Conservation (phyloP, 2,113 vertebrate genomes). For the Phylloscopus whistleri region DNA sequence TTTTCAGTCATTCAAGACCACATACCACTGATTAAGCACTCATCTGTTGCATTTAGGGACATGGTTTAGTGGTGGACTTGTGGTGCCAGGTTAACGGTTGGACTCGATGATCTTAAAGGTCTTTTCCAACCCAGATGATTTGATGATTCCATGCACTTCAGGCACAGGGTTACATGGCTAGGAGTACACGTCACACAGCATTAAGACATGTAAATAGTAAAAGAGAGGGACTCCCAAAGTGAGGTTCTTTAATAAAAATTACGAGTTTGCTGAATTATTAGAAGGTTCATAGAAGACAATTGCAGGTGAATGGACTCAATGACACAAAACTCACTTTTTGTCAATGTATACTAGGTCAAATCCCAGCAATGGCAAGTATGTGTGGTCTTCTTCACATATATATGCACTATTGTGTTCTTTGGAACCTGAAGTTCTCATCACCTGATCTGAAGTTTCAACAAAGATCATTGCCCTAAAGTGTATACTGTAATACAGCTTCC, state of each 20-base stretch:
- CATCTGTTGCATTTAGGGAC: background rate
- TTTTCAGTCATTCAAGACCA: background rate
- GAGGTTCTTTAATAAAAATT: background rate
- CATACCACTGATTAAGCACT: background rate
- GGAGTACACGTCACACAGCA: rapidly evolving
- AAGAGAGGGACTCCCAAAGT: background rate
- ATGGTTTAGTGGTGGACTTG: background rate
- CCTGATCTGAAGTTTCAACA: background rate
- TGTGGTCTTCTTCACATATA: background rate
- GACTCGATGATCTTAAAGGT: background rate
- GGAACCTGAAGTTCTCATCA: background rate
- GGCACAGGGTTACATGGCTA: background rate
- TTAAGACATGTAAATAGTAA: background rate
- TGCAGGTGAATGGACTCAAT: background rate
- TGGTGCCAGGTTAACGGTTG: background rate
- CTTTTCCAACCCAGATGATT: background rate
- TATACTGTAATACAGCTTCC: background rate
- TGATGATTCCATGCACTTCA: background rate
- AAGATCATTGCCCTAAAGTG: background rate
- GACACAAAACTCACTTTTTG: background rate
- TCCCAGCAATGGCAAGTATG: background rate
- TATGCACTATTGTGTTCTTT: background rate
- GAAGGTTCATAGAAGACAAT: background rate
- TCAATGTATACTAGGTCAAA: background rate
- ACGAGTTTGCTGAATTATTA: background rate